These are phyloP conservation scores for Holocentrus rufus DNA, from an alignment of 2,797 vertebrate species.

Conservation along the genomic window DNA sequence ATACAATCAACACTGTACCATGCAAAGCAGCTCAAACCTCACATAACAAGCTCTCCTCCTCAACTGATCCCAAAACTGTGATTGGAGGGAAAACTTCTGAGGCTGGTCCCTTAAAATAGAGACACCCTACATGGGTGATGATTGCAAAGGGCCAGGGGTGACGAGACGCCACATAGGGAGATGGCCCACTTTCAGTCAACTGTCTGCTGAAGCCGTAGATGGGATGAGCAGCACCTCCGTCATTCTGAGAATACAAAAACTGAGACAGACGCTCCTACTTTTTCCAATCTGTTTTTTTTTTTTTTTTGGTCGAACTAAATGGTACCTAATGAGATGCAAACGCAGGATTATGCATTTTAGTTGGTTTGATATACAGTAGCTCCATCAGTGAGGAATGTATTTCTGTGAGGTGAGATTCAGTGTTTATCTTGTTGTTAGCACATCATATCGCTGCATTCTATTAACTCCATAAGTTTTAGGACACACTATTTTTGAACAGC, in stretches of 20 bases:
- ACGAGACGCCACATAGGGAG: slow-evolving; percentile 53
- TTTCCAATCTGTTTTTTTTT: neutral
- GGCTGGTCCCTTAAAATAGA: slow-evolving; percentile 53
- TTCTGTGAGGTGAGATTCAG: slow-evolving; percentile 57
- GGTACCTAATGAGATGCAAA: slow-evolving; percentile 19
- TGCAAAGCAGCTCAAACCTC: neutral
- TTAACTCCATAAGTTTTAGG: neutral
- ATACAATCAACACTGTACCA: no score
- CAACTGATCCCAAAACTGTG: neutral
- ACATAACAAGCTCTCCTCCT: neutral
- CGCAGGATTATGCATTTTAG: no score
- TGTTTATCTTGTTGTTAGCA: slow-evolving; percentile 58
- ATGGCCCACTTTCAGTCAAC: slow-evolving; percentile 65
- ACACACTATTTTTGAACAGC: no score
- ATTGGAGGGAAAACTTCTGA: neutral
- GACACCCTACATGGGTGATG: slow-evolving; percentile 35
- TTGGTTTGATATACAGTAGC: slow-evolving; percentile 38
- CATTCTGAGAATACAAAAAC: slow-evolving; percentile 33
- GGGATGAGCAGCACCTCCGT: slow-evolving; percentile 37
- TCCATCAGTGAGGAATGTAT: slow-evolving; percentile 60
- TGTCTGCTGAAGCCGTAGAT: slow-evolving; percentile 16
- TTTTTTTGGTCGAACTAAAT: no score
- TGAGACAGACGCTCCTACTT: slow-evolving; percentile 1
- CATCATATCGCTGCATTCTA: slow-evolving; percentile 39
- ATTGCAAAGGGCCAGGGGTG: slow-evolving; percentile 40